These are phyloP conservation scores for Anas platyrhynchos DNA, from an alignment of 2,113 vertebrate species.

Conservation along the genomic window DNA sequence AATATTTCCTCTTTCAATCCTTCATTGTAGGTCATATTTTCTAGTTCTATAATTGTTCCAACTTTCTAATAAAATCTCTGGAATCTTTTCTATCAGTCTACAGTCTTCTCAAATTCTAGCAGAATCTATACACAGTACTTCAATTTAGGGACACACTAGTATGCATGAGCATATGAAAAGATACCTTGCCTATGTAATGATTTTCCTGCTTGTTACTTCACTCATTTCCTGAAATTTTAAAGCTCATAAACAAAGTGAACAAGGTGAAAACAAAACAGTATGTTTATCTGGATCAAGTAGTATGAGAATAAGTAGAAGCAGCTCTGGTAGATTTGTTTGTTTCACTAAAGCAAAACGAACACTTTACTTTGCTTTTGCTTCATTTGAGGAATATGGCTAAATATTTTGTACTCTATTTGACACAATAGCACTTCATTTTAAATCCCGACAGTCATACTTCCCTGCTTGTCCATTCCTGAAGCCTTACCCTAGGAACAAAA, in stretches of 20 bases:
- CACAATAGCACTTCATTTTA: background rate
- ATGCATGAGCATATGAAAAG: background rate
- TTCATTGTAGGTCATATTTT: background rate
- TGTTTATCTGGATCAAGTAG: background rate
- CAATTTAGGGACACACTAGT: background rate
- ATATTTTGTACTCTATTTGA: background rate
- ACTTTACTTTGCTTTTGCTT: background rate
- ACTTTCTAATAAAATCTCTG: background rate
- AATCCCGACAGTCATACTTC: too few species aligned
- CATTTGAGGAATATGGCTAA: background rate
- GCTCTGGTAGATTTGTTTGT: background rate
- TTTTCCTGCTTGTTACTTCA: background rate
- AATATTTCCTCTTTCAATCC: background rate
- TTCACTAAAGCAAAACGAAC: background rate
- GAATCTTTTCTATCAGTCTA: background rate
- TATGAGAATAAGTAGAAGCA: background rate
- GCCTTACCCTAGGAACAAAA: background rate
- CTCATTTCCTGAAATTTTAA: background rate
- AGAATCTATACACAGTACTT: background rate
- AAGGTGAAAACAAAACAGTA: background rate
- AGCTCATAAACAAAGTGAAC: background rate
- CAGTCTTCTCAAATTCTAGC: background rate
- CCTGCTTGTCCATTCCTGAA: background rate
- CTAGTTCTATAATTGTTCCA: background rate
- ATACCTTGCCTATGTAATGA: background rate